Evolutionary conservation across 1,140 invertebrate genomes (phyloP).

Genomic region (Dendrolimus punctatus): DNA sequence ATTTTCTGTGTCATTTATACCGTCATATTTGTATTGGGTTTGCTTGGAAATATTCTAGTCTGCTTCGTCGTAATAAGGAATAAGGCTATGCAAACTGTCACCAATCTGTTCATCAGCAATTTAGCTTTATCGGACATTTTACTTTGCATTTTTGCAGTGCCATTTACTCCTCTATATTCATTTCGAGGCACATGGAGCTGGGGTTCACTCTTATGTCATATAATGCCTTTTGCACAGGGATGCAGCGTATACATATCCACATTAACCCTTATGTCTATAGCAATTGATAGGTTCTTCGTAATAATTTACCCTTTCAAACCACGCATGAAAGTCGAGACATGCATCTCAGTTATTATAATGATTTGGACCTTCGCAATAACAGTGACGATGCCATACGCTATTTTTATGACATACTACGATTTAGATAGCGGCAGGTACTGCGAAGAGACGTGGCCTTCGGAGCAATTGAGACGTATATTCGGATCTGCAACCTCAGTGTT

Average conservation of each 20-base stretch:
- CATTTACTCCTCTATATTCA: constrained; percentile 94
- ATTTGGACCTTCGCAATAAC: constrained; percentile 94
- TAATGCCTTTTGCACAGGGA: constrained; percentile 94
- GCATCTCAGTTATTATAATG: constrained; percentile 87
- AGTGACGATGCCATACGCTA: constrained; percentile 93
- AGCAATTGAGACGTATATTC: constrained; percentile 83
- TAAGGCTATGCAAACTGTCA: constrained; percentile 98
- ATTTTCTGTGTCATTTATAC: constrained; percentile 92
- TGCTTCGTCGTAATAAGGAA: constrained; percentile 94
- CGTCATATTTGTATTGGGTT: constrained; percentile 89
- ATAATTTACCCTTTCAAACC: constrained; percentile 97
- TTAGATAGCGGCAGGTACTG: constrained; percentile 77
- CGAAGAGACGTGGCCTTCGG: constrained; percentile 92
- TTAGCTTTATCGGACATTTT: constrained; percentile 96
- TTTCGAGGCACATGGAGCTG: constrained; percentile 94
- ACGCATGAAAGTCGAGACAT: constrained; percentile 90
- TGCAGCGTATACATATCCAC: constrained; percentile 98
- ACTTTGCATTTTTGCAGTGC: constrained; percentile 93
- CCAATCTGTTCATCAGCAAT: constrained; percentile 98
- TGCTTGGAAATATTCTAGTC: constrained; percentile 95
- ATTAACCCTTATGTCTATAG: constrained; percentile 96
- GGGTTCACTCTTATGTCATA: constrained; percentile 89
- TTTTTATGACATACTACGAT: constrained; percentile 80
- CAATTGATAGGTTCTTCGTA: constrained; percentile 96
- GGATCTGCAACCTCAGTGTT: constrained; percentile 89